Percentiles rank a stretch among this genome's conserved stretches.
These are phyloP conservation scores for Rhombomys opimus DNA, from an alignment of 2,113 vertebrate species.

Conservation along the genomic window DNA sequence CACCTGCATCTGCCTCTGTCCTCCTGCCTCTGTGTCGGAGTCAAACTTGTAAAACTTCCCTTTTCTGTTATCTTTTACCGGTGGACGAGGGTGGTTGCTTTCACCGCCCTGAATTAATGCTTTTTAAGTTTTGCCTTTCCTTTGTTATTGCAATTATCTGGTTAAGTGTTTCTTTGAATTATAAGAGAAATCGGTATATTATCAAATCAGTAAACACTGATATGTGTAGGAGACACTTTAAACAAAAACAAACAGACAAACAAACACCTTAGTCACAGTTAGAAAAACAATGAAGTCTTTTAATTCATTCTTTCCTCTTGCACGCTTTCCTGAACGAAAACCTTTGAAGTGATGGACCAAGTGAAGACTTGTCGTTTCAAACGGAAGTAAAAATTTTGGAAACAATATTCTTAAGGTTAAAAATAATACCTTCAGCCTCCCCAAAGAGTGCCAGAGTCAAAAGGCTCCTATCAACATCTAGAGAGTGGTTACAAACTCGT, in stretches of 20 bases:
- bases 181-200: slow-evolving; percentile 36
- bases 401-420: slow-evolving; percentile 59
- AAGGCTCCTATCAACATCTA: neutral
- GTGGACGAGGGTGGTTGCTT: slow-evolving; percentile 39
- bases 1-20: slow-evolving; percentile 59
- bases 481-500: slow-evolving; percentile 9
- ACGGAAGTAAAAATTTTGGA: slow-evolving; percentile 45
- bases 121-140: slow-evolving; percentile 33
- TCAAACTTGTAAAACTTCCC: neutral
- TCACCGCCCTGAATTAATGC: neutral
- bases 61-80: slow-evolving; percentile 48
- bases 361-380: neutral
- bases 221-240: slow-evolving; percentile 49
- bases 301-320: slow-evolving; percentile 17
- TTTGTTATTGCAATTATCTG: slow-evolving; percentile 47
- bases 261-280: neutral
- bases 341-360: slow-evolving; percentile 26
- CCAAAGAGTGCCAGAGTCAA: neutral
- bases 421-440: slow-evolving; percentile 41
- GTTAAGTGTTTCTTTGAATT: slow-evolving; percentile 58
- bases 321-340: slow-evolving; percentile 28
- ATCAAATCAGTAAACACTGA: slow-evolving; percentile 3
- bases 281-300: neutral
- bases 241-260: neutral
- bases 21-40: slow-evolving; percentile 5